Evolutionary conservation across 2,888 invertebrate genomes (phyloP).

Genomic region (Torymus tubicola): DNA sequence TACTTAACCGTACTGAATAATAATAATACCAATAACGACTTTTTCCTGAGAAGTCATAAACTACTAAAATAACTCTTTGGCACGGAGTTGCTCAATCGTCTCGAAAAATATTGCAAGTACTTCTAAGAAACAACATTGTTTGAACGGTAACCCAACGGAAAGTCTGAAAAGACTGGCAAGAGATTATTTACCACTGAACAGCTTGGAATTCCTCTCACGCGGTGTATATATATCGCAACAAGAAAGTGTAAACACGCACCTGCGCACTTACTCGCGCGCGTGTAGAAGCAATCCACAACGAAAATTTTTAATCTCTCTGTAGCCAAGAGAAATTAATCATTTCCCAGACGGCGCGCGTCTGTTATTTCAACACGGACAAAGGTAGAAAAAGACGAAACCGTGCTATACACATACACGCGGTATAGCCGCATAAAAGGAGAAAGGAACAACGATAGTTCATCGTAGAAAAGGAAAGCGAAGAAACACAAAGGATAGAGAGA

Average conservation of each 20-base stretch:
- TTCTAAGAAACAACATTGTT: no score
- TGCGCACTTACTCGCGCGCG: background rate
- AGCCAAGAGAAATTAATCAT: slow-evolving; percentile 18
- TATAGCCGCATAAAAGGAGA: no score
- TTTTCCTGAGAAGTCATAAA: no score
- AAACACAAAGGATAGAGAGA: background rate
- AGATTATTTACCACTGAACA: slow-evolving; percentile 28
- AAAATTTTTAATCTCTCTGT: slow-evolving; percentile 17
- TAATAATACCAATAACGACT: no score
- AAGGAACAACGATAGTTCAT: no score
- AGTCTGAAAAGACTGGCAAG: background rate
- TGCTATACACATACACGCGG: no score
- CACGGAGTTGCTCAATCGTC: no score
- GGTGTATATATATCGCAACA: background rate
- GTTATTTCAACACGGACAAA: slow-evolving; percentile 4
- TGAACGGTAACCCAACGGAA: no score
- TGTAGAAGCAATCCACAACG: no score
- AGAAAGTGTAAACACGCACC: background rate
- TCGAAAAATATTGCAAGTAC: no score
- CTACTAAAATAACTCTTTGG: no score
- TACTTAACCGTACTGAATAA: no score
- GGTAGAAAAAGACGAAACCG: background rate
- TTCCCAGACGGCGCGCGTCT: background rate
- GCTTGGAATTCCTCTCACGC: slow-evolving; percentile 19
- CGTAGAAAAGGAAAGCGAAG: background rate